Percentiles rank a stretch among this genome's conserved stretches.
These are phyloP conservation scores for Apodemia zela DNA, from an alignment of 2,888 invertebrate species.

Conservation along the genomic window DNA sequence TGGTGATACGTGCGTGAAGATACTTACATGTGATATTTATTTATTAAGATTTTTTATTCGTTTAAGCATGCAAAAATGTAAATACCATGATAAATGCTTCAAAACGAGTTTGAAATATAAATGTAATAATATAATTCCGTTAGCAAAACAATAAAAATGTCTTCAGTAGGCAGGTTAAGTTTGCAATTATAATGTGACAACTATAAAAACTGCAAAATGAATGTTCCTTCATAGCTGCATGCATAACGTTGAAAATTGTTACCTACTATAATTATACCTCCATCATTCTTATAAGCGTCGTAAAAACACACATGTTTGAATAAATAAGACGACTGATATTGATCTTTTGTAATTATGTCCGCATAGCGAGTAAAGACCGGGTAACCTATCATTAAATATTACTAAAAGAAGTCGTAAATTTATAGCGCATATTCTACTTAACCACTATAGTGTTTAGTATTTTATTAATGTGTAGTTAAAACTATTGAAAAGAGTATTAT, in stretches of 20 bases:
- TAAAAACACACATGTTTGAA: slow-evolving; percentile 17
- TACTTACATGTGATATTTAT: no score
- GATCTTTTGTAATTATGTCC: slow-evolving; percentile 71
- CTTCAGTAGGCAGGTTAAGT: not conserved
- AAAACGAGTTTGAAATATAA: no score
- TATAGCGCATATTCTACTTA: no score
- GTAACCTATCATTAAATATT: slow-evolving; percentile 68
- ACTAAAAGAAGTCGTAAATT: slow-evolving; percentile 43
- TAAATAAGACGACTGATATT: slow-evolving; percentile 61
- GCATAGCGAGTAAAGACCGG: slow-evolving; percentile 50
- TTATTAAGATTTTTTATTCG: no score
- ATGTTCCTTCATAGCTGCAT: not conserved
- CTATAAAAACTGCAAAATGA: not conserved
- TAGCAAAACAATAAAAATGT: not conserved
- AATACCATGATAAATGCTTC: no score
- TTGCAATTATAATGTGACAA: not conserved
- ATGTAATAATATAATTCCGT: no score
- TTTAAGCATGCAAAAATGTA: no score
- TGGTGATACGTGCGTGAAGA: no score
- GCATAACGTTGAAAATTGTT: not conserved
- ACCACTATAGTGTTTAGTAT: no score
- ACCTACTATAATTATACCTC: not conserved
- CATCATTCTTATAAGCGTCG: not conserved
- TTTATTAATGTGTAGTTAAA: no score
- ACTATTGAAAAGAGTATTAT: no score